Evolutionary conservation across 2,888 invertebrate species (phyloP).

Genomic region (Apamea epomidion): DNA sequence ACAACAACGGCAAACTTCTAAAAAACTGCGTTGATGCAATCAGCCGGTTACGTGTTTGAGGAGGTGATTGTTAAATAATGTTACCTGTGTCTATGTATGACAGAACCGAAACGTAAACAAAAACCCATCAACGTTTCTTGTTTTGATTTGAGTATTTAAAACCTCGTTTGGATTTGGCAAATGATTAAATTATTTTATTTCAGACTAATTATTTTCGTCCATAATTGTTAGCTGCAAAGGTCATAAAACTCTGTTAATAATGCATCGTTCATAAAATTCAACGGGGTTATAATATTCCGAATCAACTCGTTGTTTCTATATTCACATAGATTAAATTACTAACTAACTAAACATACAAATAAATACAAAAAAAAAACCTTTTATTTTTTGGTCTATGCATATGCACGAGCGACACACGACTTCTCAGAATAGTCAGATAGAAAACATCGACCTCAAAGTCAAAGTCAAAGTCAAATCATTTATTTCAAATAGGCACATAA

Average conservation of each 20-base stretch:
- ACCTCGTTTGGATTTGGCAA: not conserved
- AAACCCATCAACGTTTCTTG: constrained; percentile 10
- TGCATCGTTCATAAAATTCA: not conserved
- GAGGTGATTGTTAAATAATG: constrained; percentile 43
- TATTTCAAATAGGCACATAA: too few relatives aligned
- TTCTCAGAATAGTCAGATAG: too few relatives aligned
- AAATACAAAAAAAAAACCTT: too few relatives aligned
- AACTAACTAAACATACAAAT: not conserved
- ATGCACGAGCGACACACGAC: too few relatives aligned
- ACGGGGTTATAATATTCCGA: not conserved
- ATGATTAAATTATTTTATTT: not conserved
- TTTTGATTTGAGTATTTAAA: constrained; percentile 4
- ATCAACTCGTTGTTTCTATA: not conserved
- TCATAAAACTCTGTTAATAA: too few relatives aligned
- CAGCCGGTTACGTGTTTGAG: constrained; percentile 29
- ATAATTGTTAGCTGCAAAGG: not conserved
- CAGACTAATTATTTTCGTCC: not conserved
- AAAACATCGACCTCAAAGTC: too few relatives aligned
- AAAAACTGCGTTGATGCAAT: constrained; percentile 51
- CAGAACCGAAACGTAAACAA: constrained; percentile 17
- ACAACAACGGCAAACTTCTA: constrained; percentile 21
- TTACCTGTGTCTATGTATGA: constrained; percentile 43
- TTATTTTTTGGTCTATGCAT: too few relatives aligned
- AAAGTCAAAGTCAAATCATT: too few relatives aligned
- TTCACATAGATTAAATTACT: not conserved